phyloP scores from a whole-genome alignment of 2,797 vertebrate species.

The Rhinoraja longicauda region DNA sequence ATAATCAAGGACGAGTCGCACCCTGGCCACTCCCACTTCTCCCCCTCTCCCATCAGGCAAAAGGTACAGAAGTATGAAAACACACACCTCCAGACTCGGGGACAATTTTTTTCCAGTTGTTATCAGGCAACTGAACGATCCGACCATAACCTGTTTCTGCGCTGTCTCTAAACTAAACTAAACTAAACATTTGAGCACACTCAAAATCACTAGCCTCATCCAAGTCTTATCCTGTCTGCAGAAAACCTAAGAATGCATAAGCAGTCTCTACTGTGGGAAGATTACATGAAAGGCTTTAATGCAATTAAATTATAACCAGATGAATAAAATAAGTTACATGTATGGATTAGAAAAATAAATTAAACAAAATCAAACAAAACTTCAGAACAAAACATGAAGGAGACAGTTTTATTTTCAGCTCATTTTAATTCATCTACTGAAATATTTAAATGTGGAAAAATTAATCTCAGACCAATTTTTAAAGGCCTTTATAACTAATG shows the following conservation, averaged over 20 bases:
- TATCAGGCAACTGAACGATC: too few relatives aligned
- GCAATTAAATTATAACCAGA: neutral
- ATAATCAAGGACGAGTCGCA: too few relatives aligned
- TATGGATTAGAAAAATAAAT: neutral
- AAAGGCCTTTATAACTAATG: neutral
- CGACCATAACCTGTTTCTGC: too few relatives aligned
- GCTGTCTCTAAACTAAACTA: too few relatives aligned
- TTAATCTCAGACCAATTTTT: neutral
- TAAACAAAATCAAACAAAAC: neutral
- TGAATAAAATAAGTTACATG: neutral
- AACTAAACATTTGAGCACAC: neutral
- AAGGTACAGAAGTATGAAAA: too few relatives aligned
- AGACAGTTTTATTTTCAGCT: neutral
- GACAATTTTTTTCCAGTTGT: too few relatives aligned
- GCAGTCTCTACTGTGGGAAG: neutral
- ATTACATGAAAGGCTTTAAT: neutral
- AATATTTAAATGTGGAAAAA: neutral
- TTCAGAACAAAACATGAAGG: neutral
- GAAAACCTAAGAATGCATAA: neutral
- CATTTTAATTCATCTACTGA: neutral
- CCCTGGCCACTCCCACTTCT: too few relatives aligned
- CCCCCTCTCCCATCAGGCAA: too few relatives aligned
- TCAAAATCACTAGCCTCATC: neutral
- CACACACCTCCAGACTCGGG: too few relatives aligned
- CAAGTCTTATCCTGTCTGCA: neutral